Evolutionary conservation across 1,140 invertebrate genomes (phyloP).

Genomic region (Mesaphorura yosii): DNA sequence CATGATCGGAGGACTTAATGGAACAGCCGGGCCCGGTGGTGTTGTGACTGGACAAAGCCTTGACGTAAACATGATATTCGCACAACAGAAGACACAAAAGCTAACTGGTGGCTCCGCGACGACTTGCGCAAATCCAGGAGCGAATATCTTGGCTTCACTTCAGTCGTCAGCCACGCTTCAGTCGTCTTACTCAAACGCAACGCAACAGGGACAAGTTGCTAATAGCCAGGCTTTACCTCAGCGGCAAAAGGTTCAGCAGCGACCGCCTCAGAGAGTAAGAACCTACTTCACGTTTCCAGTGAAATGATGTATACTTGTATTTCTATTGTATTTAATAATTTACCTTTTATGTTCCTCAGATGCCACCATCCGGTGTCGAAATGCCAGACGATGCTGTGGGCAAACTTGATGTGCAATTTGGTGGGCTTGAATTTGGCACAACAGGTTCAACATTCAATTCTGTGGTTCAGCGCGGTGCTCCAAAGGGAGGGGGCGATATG

Average conservation of each 20-base stretch:
- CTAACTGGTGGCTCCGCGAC: constrained; percentile 8
- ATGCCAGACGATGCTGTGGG: constrained; percentile 77
- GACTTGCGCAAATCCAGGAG: constrained; percentile 20
- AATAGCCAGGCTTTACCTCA: constrained; percentile 33
- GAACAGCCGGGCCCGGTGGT: no score
- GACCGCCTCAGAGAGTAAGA: constrained; percentile 50
- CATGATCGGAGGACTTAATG: no score
- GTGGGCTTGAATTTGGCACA: constrained; percentile 62
- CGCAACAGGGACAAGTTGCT: constrained; percentile 36
- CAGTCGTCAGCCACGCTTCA: constrained; percentile 15
- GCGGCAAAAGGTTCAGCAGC: constrained; percentile 33
- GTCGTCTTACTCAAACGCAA: constrained; percentile 29
- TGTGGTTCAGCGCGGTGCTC: constrained; percentile 20
- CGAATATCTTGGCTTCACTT: no score
- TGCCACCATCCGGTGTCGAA: constrained; percentile 84
- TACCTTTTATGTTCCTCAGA: constrained; percentile 42
- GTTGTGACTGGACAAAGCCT: constrained; percentile 30
- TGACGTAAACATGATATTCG: constrained; percentile 25
- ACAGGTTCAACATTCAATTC: constrained; percentile 27
- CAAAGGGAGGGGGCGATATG: constrained; percentile 18
- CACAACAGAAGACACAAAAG: constrained; percentile 15
- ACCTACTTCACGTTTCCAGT: constrained; percentile 24
- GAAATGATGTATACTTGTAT: background rate
- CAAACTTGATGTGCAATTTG: constrained; percentile 86
- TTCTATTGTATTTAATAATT: constrained; percentile 1